Conservation (phyloP, 2,797 vertebrate species). For the Atherinosoma microstoma region DNA sequence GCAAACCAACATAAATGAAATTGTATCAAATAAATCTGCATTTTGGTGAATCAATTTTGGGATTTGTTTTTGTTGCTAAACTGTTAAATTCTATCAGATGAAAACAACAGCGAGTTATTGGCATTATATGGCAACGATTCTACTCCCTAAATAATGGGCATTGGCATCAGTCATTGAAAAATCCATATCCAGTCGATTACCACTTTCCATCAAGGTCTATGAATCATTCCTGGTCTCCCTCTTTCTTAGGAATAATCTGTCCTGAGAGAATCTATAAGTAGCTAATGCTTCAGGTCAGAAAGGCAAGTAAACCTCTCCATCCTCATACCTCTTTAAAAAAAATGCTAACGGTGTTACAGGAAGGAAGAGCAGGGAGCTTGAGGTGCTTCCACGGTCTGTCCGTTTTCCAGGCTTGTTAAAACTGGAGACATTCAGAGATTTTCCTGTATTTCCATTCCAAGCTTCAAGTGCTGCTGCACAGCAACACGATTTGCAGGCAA, state of each 20-base stretch:
- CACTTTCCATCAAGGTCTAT: constrained; percentile 1
- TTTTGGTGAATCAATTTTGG: not conserved
- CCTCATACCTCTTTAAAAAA: not conserved
- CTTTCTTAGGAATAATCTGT: constrained; percentile 4
- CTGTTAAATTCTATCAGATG: not conserved
- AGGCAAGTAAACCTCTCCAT: constrained; percentile 19
- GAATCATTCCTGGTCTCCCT: not conserved
- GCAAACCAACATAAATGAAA: no score
- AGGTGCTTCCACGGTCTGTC: not conserved
- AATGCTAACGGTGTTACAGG: not conserved
- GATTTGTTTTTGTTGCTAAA: not conserved
- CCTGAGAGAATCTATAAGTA: constrained; percentile 12
- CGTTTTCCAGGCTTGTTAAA: not conserved
- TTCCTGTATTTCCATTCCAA: not conserved
- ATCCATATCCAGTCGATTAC: not conserved
- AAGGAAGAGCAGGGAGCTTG: not conserved
- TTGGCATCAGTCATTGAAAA: not conserved
- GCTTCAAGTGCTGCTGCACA: constrained; percentile 5
- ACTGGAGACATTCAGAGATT: constrained; percentile 1
- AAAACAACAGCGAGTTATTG: not conserved
- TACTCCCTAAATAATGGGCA: not conserved
- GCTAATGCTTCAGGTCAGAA: constrained; percentile 12
- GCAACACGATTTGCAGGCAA: constrained; percentile 9
- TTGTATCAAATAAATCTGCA: not conserved
- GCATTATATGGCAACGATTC: not conserved